These are phyloP conservation scores for Mythimna loreyi DNA, from an alignment of 2,888 invertebrate species.

Conservation along the genomic window DNA sequence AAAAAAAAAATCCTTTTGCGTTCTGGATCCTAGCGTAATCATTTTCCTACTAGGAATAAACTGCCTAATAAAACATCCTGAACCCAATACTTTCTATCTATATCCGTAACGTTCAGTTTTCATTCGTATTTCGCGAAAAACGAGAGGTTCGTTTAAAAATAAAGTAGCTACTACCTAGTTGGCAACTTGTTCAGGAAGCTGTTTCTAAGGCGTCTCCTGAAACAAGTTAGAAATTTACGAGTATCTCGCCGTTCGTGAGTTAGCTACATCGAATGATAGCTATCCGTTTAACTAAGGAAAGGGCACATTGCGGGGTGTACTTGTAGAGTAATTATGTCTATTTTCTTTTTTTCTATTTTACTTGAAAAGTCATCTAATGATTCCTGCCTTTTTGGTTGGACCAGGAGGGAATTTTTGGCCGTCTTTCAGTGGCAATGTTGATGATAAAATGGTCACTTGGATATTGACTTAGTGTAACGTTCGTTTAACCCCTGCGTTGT, in stretches of 20 bases:
- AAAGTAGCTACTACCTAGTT: conserved; percentile 40
- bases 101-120: not conserved
- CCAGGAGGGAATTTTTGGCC: no score
- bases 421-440: no score
- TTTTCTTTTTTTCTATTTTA: not conserved
- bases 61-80: not conserved
- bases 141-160: conserved; percentile 46
- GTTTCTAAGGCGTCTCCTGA: conserved; percentile 43
- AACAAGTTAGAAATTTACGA: conserved; percentile 73
- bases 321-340: not conserved
- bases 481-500: no score
- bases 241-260: conserved; percentile 53
- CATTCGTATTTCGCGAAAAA: conserved; percentile 29
- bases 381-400: no score
- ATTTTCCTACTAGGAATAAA: not conserved
- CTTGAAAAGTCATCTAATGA: no score
- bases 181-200: conserved; percentile 59
- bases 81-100: not conserved
- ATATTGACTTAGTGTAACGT: no score
- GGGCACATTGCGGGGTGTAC: not conserved
- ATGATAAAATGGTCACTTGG: no score
- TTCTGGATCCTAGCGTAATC: not conserved
- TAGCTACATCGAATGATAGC: conserved; percentile 49
- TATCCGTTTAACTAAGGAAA: conserved; percentile 36
- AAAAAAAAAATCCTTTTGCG: no score